A percentile compares a stretch with the other conserved stretches of the same genome.
Evolutionary conservation across 2,797 vertebrate species (phyloP).

Genomic region (Anomalospiza imberbis): DNA sequence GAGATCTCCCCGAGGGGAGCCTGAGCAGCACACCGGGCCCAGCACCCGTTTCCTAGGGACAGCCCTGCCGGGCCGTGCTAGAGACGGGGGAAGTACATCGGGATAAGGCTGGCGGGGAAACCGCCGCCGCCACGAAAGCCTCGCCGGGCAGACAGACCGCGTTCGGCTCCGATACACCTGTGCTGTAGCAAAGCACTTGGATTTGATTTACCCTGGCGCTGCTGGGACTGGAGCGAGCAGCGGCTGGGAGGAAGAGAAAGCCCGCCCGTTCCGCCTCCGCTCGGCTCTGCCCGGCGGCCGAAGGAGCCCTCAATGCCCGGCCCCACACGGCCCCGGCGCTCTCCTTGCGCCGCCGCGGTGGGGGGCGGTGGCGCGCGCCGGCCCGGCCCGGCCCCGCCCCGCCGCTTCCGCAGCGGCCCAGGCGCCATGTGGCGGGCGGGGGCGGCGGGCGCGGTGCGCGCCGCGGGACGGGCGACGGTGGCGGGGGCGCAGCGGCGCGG

Average conservation of each 20-base stretch:
- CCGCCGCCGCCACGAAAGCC: too few relatives aligned
- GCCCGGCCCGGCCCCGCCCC: too few relatives aligned
- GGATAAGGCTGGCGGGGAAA: accelerated
- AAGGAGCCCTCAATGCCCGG: too few relatives aligned
- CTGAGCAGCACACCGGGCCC: neutral
- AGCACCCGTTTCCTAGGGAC: accelerated
- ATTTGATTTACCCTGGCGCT: neutral
- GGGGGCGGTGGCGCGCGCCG: too few relatives aligned
- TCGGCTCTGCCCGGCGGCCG: too few relatives aligned
- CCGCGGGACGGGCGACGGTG: neutral
- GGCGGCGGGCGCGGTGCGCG: neutral
- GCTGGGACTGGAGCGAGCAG: neutral
- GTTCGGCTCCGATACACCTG: accelerated
- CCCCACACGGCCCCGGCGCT: neutral
- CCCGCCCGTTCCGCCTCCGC: accelerated
- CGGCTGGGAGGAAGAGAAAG: accelerated
- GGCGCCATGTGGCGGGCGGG: neutral
- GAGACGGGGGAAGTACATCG: too few relatives aligned
- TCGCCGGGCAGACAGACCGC: accelerated
- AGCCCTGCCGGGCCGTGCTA: accelerated
- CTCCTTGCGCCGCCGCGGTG: neutral
- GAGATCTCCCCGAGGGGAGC: accelerated
- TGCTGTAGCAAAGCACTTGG: too few relatives aligned
- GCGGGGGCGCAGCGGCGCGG: neutral
- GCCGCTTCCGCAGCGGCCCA: neutral